Conservation (phyloP, 2,113 vertebrate species). For the Hiodon alosoides region DNA sequence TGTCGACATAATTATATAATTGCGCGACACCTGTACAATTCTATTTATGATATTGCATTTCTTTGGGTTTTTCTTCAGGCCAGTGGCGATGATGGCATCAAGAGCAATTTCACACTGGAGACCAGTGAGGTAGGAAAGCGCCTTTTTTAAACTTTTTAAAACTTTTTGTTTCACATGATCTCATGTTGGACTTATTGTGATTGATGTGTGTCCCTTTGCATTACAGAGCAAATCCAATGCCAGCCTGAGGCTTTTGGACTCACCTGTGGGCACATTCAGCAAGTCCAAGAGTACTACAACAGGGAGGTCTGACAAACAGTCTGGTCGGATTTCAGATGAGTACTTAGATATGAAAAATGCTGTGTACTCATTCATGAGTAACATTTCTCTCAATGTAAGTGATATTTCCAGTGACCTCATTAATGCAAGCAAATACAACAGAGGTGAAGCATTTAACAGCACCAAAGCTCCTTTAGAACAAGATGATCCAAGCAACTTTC, state of each 20-base stretch:
- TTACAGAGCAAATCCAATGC: constrained; percentile 2
- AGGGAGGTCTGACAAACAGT: background rate
- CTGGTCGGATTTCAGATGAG: background rate
- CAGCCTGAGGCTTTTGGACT: background rate
- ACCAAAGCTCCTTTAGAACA: background rate
- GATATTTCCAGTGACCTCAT: background rate
- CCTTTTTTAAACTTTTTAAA: background rate
- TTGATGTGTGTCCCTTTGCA: background rate
- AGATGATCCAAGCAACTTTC: background rate
- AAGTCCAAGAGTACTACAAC: background rate
- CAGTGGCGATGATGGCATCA: background rate
- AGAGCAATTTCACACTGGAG: background rate
- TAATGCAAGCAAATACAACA: background rate
- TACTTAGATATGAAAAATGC: background rate
- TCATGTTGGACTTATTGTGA: background rate
- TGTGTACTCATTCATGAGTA: background rate
- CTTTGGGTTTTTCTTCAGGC: background rate
- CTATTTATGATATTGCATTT: background rate
- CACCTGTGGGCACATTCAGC: background rate
- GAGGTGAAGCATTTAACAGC: background rate
- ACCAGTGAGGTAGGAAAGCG: background rate
- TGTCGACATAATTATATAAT: too few relatives aligned
- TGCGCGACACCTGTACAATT: too few relatives aligned
- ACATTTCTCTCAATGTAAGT: background rate
- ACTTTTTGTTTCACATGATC: background rate